Conservation (phyloP, 1,140 invertebrate genomes). For the Pseudomyrmex dendroicus region DNA sequence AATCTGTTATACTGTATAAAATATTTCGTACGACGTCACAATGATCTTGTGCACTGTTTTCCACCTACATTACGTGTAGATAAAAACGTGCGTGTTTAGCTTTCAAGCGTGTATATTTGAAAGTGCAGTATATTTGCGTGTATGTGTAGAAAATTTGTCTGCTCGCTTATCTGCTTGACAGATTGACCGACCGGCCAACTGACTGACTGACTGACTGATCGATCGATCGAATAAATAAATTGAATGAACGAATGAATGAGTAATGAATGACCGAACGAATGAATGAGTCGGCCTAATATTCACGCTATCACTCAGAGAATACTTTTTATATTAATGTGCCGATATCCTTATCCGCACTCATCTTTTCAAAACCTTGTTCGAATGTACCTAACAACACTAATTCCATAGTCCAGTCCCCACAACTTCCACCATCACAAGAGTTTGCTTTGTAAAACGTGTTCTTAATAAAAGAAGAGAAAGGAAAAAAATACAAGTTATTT, state of each 20-base stretch:
- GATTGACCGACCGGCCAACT: conserved; percentile 50
- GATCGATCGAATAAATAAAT: not conserved
- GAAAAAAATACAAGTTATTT: conserved; percentile 69
- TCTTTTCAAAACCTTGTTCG: conserved; percentile 64
- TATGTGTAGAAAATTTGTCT: conserved; percentile 62
- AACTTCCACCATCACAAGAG: conserved; percentile 75
- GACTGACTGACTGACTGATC: conserved; percentile 39
- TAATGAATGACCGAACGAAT: conserved; percentile 69
- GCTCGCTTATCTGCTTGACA: conserved; percentile 9
- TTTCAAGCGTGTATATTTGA: conserved; percentile 71
- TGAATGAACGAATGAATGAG: conserved; percentile 37
- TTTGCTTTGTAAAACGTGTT: conserved; percentile 85
- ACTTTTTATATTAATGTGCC: conserved; percentile 85
- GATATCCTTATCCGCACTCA: conserved; percentile 72
- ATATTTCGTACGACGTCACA: conserved; percentile 26
- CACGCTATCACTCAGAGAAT: conserved; percentile 82
- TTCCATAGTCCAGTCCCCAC: conserved; percentile 71
- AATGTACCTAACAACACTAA: conserved; percentile 63
- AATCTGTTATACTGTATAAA: conserved; percentile 41
- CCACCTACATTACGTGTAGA: conserved; percentile 22
- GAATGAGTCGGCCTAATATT: conserved; percentile 84
- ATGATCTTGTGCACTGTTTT: conserved; percentile 40
- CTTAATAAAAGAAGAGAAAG: conserved; percentile 81
- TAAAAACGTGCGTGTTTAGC: conserved; percentile 34
- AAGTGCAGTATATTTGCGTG: conserved; percentile 68